phyloP scores from a whole-genome alignment of 2,797 vertebrate species.

The Notolabrus celidotus region DNA sequence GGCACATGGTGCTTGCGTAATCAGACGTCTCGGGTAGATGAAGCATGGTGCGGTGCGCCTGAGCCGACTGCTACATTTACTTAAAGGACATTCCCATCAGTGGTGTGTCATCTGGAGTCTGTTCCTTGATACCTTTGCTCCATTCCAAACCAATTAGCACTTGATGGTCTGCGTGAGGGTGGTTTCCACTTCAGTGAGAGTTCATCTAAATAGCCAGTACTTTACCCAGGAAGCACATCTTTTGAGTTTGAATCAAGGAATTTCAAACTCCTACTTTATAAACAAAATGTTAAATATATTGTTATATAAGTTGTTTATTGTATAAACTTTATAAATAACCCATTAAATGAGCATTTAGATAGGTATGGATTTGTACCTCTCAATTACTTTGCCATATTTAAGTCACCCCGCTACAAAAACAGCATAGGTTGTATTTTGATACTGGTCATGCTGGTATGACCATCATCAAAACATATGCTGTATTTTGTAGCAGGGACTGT shows the following conservation, averaged over 20 bases:
- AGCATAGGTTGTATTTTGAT: too few species aligned
- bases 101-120: conserved; percentile 81
- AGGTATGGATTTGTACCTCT: neutral
- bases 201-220: conserved; percentile 73
- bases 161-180: conserved; percentile 86
- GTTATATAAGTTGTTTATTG: conserved; percentile 1
- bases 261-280: conserved; percentile 40
- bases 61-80: conserved; percentile 75
- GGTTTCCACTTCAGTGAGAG: conserved; percentile 76
- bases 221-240: conserved; percentile 52
- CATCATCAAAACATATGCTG: too few species aligned
- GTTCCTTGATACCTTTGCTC: conserved; percentile 72
- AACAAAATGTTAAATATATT: conserved; percentile 18
- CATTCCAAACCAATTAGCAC: conserved; percentile 84
- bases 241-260: conserved; percentile 46
- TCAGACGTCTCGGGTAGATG: conserved; percentile 68
- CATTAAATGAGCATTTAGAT: conserved; percentile 29
- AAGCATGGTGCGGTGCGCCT: conserved; percentile 57
- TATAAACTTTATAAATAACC: conserved; percentile 14
- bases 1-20: conserved; percentile 59
- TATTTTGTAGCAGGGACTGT: too few species aligned
- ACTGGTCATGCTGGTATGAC: too few species aligned
- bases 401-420: too few species aligned
- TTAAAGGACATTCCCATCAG: conserved; percentile 76
- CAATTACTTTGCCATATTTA: neutral